Evolutionary conservation across 2,113 vertebrate species (phyloP), one percentile per base, ranked within the genome.

Genomic region (Callospermophilus lateralis): DNA sequence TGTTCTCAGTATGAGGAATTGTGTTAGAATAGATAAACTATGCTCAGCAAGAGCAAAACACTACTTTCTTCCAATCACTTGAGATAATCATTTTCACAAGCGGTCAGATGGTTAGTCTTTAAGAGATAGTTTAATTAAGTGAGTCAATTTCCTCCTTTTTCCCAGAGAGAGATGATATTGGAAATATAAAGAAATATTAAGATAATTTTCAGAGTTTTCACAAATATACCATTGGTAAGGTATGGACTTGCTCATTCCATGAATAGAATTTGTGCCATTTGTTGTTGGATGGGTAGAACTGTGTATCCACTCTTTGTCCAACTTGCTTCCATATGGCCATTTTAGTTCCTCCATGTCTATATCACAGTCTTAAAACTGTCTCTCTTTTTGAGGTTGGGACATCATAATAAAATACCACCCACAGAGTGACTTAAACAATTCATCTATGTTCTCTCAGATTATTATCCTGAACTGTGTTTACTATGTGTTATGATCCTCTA

Each of bases 21-120:
- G 70, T 67, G 53, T 77, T 63, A 83, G 78, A 92, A 84, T 83
- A 73, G 9, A 79, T 89, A 95, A 95, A 74, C 34, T 77, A 55
- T 2, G 78, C 11, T 89, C 77, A 94, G 30, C 67, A 86, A 51
- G 48, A 67, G 68, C 78, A 30, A 53, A 70, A 92, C 17, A 17
- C 8, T 78, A 22, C 5, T 86, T 89, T 93, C 81, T 95, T 53
- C 30, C 4, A 65, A 7, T 78, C 83, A 70, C 32, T 86, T 87
- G 51, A 94, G 61, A 58, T 68, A 80, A 81, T 65, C 39, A 84
- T 53, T 89, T 79, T 89, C 32, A 58, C 73, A 96, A 15, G 10
- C 72, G 1, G 16, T 70, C 51, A 90, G 87, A 65, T 79, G 24
- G 19, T 30, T 81, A 53, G 32, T 34, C 13, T 87, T 86, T 39